Percentiles rank a stretch among this genome's conserved stretches.
phyloP scores from a whole-genome alignment of 1,140 invertebrate genomes.

The Pseudomyrmex sp. region DNA sequence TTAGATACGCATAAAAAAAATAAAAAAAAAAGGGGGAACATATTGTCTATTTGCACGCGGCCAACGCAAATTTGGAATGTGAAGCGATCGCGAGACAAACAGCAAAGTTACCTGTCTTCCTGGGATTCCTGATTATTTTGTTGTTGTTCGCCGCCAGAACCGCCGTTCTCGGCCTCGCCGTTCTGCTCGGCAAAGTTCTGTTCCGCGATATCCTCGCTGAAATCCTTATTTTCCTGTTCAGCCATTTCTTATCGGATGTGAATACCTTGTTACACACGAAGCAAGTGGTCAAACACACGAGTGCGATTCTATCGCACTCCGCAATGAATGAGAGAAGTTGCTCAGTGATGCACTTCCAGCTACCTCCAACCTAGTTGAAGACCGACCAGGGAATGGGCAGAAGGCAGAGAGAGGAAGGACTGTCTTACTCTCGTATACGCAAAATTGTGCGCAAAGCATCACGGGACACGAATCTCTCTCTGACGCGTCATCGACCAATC shows the following conservation, averaged over 20 bases:
- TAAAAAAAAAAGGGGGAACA: too few species aligned
- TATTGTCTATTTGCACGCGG: background rate
- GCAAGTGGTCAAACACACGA: background rate
- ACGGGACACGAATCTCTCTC: conserved; percentile 57
- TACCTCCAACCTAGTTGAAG: background rate
- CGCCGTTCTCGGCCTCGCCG: conserved; percentile 81
- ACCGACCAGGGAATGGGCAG: conserved; percentile 77
- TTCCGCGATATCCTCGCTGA: conserved; percentile 84
- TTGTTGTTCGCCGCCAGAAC: conserved; percentile 75
- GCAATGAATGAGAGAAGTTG: too few species aligned
- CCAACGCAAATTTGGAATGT: background rate
- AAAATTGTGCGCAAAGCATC: conserved; percentile 71
- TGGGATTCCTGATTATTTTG: conserved; percentile 83
- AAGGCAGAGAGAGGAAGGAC: conserved; percentile 41
- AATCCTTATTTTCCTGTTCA: conserved; percentile 84
- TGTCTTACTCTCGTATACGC: conserved; percentile 30
- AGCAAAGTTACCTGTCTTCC: conserved; percentile 82
- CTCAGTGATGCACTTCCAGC: too few species aligned
- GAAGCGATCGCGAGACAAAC: conserved; percentile 19
- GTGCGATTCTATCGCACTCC: background rate
- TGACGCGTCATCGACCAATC: conserved; percentile 61
- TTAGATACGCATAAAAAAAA: too few species aligned
- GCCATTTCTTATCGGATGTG: conserved; percentile 74
- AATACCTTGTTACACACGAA: background rate
- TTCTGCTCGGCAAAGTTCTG: conserved; percentile 83